Conservation (phyloP, 2,888 invertebrate genomes). For the Phalera bucephala region DNA sequence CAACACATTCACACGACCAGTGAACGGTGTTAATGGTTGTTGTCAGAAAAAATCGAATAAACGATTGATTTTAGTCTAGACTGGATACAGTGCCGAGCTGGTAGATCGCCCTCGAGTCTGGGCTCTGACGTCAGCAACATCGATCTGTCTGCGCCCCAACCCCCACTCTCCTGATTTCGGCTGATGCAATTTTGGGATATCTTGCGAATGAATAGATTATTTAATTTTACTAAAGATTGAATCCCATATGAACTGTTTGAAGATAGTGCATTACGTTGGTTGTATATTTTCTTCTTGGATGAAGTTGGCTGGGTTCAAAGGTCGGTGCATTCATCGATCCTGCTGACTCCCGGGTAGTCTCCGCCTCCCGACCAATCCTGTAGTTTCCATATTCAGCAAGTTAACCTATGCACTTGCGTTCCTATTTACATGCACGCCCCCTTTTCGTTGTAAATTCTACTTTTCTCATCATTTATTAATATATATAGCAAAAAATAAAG, state of each 20-base stretch:
- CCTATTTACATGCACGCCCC: background rate
- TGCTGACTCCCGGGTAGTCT: conserved; percentile 1
- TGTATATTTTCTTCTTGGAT: no score
- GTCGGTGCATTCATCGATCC: conserved; percentile 6
- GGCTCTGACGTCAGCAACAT: conserved; percentile 68
- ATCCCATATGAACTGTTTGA: background rate
- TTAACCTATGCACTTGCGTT: background rate
- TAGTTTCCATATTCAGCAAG: background rate
- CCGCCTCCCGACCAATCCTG: conserved; percentile 18
- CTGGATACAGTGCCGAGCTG: background rate
- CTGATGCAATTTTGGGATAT: conserved; percentile 64
- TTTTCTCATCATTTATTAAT: no score
- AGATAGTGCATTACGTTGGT: no score
- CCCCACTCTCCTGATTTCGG: conserved; percentile 37
- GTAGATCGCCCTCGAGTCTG: conserved; percentile 32
- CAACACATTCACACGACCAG: no score
- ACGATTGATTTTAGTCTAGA: background rate
- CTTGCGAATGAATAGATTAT: no score
- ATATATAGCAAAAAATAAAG: no score
- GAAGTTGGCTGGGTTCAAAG: conserved; percentile 11
- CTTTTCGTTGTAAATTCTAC: background rate
- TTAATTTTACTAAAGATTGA: no score
- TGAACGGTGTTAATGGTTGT: no score
- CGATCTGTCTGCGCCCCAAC: conserved; percentile 66
- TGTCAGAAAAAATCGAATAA: no score